A percentile compares a stretch with the other conserved stretches of the same genome.
Conservation (phyloP, 2,888 invertebrate species). For the Rhagium mordax region DNA sequence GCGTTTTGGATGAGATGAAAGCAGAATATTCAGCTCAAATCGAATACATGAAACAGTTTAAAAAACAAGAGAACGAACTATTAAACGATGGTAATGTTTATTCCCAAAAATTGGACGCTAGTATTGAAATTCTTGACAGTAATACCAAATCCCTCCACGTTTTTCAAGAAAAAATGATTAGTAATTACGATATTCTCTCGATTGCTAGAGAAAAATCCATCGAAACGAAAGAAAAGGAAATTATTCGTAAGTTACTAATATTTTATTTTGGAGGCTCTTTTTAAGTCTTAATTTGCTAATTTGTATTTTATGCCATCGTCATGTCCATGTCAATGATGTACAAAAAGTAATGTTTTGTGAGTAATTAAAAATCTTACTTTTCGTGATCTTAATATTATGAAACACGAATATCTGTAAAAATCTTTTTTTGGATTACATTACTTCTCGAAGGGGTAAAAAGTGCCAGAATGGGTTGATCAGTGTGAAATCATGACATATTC, state of each 20-base stretch:
- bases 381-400: too few species aligned
- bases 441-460: too few species aligned
- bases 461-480: too few species aligned
- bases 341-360: too few species aligned
- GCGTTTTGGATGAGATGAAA: constrained; percentile 72
- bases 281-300: not conserved
- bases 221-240: constrained; percentile 73
- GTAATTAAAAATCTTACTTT: too few species aligned
- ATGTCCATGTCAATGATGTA: too few species aligned
- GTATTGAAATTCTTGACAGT: constrained; percentile 71
- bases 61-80: constrained; percentile 72
- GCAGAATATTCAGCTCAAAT: constrained; percentile 72
- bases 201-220: constrained; percentile 71
- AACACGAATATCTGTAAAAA: too few species aligned
- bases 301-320: too few species aligned
- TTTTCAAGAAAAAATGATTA: constrained; percentile 71
- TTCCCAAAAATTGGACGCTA: constrained; percentile 71
- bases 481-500: too few species aligned
- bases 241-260: constrained; percentile 70
- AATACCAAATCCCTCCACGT: constrained; percentile 71
- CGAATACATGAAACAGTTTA: constrained; percentile 75
- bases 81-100: constrained; percentile 72
- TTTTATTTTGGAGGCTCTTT: not conserved
- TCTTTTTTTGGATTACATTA: too few species aligned
- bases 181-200: constrained; percentile 69